phyloP scores from a whole-genome alignment of 1,140 invertebrate genomes.

The Cylas formicarius region DNA sequence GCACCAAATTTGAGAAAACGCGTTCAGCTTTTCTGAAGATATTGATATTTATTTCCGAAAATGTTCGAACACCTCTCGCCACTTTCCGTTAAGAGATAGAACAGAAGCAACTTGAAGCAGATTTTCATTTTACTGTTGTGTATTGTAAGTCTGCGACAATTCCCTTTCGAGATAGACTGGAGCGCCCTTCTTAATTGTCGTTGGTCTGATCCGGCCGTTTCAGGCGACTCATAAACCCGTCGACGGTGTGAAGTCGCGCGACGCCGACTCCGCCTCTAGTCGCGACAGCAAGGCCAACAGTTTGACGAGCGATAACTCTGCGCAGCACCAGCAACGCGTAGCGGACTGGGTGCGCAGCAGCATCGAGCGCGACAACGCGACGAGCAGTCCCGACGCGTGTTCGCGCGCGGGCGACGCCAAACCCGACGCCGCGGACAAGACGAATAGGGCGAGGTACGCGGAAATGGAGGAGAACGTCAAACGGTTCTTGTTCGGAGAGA shows the following conservation, averaged over 20 bases:
- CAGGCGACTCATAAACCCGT: constrained; percentile 1
- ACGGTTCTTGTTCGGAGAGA: constrained; percentile 38
- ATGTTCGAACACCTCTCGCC: too few species aligned
- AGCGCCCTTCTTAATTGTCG: too few species aligned
- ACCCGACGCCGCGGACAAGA: constrained; percentile 13
- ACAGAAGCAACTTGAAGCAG: too few species aligned
- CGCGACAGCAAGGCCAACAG: constrained; percentile 24
- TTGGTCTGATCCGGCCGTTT: too few species aligned
- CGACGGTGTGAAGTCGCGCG: background rate
- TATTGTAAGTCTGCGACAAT: too few species aligned
- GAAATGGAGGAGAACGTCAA: constrained; percentile 41
- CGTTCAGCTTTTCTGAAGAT: too few species aligned
- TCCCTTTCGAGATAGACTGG: too few species aligned
- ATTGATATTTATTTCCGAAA: too few species aligned
- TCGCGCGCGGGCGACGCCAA: constrained; percentile 24
- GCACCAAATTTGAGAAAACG: too few species aligned
- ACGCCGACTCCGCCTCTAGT: constrained; percentile 24
- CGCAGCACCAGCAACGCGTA: constrained; percentile 33
- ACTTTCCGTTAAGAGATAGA: too few species aligned
- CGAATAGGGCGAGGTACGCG: constrained; percentile 28
- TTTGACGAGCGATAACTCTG: constrained; percentile 26
- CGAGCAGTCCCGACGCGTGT: constrained; percentile 28
- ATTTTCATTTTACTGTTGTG: too few species aligned
- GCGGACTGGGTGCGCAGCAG: constrained; percentile 36
- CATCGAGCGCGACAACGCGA: constrained; percentile 22